These are phyloP conservation scores for Brachyptera putata DNA, from an alignment of 2,888 invertebrate genomes.

Conservation along the genomic window DNA sequence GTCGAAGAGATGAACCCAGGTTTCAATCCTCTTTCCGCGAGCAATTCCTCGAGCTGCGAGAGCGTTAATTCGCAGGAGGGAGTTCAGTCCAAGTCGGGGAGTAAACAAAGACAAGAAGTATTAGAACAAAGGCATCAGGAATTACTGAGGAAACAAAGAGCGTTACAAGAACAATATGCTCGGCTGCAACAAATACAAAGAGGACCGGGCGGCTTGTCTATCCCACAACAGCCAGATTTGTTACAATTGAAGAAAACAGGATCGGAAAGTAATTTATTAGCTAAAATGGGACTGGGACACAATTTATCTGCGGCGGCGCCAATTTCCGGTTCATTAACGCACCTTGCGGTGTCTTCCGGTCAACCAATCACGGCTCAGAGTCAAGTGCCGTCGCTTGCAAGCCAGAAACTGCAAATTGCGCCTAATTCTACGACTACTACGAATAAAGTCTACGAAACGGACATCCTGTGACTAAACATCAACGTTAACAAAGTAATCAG, in stretches of 20 bases:
- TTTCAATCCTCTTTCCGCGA: constrained; percentile 48
- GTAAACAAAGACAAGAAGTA: constrained; percentile 59
- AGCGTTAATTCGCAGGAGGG: constrained; percentile 72
- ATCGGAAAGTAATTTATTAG: constrained; percentile 79
- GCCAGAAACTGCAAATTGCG: constrained; percentile 22
- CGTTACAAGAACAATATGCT: constrained; percentile 87
- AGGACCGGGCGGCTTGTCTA: constrained; percentile 57
- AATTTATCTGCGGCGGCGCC: constrained; percentile 46
- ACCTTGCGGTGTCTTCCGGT: constrained; percentile 48
- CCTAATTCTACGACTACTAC: constrained; percentile 52
- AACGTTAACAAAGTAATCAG: constrained; percentile 16
- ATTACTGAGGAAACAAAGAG: constrained; percentile 78
- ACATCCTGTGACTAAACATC: constrained; percentile 73
- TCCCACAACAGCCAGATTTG: constrained; percentile 58
- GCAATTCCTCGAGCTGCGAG: constrained; percentile 70
- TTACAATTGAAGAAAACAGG: constrained; percentile 74
- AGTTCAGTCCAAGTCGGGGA: constrained; percentile 38
- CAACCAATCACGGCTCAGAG: neutral
- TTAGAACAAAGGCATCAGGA: constrained; percentile 87
- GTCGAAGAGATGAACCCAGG: constrained; percentile 23
- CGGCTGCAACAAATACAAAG: constrained; percentile 83
- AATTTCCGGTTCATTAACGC: constrained; percentile 59
- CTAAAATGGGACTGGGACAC: constrained; percentile 73
- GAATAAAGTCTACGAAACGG: constrained; percentile 86
- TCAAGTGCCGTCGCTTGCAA: neutral